These are phyloP conservation scores for Catonia carolina DNA, from an alignment of 2,888 invertebrate species.

Conservation along the genomic window DNA sequence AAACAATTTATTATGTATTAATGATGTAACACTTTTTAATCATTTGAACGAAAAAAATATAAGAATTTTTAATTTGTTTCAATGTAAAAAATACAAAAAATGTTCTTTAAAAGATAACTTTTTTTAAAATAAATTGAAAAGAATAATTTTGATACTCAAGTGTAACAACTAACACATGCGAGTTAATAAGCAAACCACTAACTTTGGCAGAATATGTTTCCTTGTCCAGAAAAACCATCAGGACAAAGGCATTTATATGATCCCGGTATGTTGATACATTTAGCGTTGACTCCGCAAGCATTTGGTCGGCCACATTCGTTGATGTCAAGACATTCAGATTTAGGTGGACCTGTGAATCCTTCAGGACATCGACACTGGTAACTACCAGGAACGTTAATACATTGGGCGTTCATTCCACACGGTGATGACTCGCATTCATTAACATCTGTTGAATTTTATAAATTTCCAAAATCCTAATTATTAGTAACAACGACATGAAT, in stretches of 20 bases:
- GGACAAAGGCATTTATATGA: conserved; percentile 71
- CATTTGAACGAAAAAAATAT: too few species aligned
- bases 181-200: conserved; percentile 41
- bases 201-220: conserved; percentile 70
- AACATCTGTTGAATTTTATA: conserved; percentile 51
- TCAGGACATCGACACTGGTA: conserved; percentile 65
- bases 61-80: too few species aligned
- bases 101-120: too few species aligned
- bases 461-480: conserved; percentile 18
- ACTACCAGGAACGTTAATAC: conserved; percentile 68
- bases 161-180: neutral
- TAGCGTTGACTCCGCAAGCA: conserved; percentile 67
- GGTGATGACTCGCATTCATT: conserved; percentile 62
- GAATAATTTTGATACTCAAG: conserved; percentile 8
- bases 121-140: too few species aligned
- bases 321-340: conserved; percentile 60
- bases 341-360: conserved; percentile 55
- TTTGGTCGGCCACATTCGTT: conserved; percentile 63
- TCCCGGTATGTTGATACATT: conserved; percentile 75
- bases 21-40: too few species aligned
- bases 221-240: conserved; percentile 66
- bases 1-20: too few species aligned
- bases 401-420: conserved; percentile 63
- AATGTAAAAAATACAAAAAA: too few species aligned
- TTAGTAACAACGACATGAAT: neutral